A percentile compares a stretch with the other conserved stretches of the same genome.
These are phyloP conservation scores for Samia ricini DNA, from an alignment of 1,140 invertebrate genomes.

Conservation along the genomic window DNA sequence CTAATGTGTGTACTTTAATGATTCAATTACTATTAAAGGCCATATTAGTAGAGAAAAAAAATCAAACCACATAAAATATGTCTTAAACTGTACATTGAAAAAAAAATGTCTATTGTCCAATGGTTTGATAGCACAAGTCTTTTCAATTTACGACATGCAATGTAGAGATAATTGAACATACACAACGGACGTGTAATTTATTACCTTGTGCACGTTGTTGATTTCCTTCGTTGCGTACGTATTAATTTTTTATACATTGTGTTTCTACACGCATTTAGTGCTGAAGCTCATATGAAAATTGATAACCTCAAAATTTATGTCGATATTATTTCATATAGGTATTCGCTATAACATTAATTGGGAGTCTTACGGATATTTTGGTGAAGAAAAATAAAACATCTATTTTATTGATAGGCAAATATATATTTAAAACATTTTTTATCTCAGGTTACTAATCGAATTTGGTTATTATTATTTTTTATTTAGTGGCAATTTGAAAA, in stretches of 20 bases:
- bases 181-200: conserved; percentile 16
- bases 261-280: no score
- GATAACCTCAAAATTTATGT: no score
- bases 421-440: no score
- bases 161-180: conserved; percentile 23
- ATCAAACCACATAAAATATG: background rate
- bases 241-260: background rate
- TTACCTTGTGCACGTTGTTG: conserved; percentile 7
- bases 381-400: no score
- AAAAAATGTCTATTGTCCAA: background rate
- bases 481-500: no score
- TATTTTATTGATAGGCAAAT: no score
- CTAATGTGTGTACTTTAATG: no score
- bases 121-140: conserved; percentile 16
- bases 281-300: background rate
- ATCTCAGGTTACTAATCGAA: no score
- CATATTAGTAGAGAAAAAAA: background rate
- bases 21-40: background rate
- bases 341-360: no score
- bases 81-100: background rate
- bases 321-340: no score
- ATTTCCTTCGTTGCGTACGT: background rate
- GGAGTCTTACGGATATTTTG: no score
- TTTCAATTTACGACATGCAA: conserved; percentile 32
- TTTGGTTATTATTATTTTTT: no score